Evolutionary conservation across 1,140 invertebrate genomes (phyloP), one percentile per base, ranked within the genome.

Genomic region (Melanaphis sacchari): DNA sequence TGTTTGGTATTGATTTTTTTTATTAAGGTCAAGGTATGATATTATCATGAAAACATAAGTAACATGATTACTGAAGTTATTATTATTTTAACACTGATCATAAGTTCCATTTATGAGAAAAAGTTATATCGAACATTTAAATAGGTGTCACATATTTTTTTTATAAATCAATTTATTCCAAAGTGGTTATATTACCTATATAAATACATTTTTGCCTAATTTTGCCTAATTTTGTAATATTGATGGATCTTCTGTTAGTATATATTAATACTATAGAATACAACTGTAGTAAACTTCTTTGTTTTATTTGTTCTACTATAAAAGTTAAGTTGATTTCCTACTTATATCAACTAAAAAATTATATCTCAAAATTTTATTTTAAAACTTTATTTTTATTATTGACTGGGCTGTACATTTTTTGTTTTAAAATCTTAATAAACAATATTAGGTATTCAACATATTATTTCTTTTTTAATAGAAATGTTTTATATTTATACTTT

Each of bases 1-100:
- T 76, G 59, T 76, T 76, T n/a, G 15, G 59, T 76, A 76, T 76
- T 76, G 59, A 76, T 76, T 76, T 76, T 66, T n/a, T 76, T n/a
- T 76, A 66, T 18, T 76, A 76, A 76, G 59, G 59, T 76, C 59
- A 76, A 76, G 59, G 59, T 76, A 76, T 76, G 31, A 76, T 76
- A 76, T n/a, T 66, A 66, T 76, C n/a, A 76, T 76, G 59, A 76
- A 76, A 76, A 76, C 31, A 76, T 36, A 76, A 76, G 59, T 76
- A 9, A 76, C n/a, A n/a, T n/a, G 31, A 76, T 36, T 76, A 59
- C 11, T 31, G 9, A 76, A 76, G n/a, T 66, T 4, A 66, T 76
- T 76, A 76, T 76, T 76, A 59, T 59, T 59, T 18, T 76, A 76
- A 76, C 59, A 76, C 21, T n/a, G 59, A 76, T 76, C 59, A 36